Evolutionary conservation across 2,888 invertebrate genomes (phyloP).

Genomic region (Hydriomena furcata): DNA sequence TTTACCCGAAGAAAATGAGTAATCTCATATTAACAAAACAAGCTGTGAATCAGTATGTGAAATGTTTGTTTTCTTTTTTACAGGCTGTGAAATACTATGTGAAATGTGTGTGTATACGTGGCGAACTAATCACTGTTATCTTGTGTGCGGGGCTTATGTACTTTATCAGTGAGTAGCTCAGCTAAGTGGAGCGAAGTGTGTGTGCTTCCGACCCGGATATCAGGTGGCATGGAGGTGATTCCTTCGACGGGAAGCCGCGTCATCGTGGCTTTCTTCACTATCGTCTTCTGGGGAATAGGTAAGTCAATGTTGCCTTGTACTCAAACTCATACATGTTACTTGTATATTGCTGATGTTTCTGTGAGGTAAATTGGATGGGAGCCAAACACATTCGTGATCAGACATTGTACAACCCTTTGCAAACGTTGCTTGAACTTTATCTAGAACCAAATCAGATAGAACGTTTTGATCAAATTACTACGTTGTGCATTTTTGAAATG

Average conservation of each 20-base stretch:
- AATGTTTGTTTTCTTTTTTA: conserved; percentile 63
- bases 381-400: conserved; percentile 34
- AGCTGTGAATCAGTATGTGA: conserved; percentile 46
- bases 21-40: conserved; percentile 36
- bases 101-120: conserved; percentile 60
- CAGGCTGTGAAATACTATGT: conserved; percentile 49
- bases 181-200: conserved; percentile 32
- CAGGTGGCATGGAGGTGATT: conserved; percentile 70
- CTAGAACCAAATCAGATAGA: conserved; percentile 28
- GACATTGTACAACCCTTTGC: conserved; percentile 30
- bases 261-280: conserved; percentile 74
- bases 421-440: conserved; percentile 31
- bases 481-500: conserved; percentile 10
- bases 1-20: background rate
- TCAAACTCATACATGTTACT: background rate
- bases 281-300: conserved; percentile 78
- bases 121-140: conserved; percentile 54
- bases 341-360: conserved; percentile 13
- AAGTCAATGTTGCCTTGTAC: conserved; percentile 42
- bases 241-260: conserved; percentile 70
- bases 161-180: conserved; percentile 26
- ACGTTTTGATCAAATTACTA: conserved; percentile 21
- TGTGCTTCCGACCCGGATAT: conserved; percentile 48
- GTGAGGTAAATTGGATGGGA: conserved; percentile 28
- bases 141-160: conserved; percentile 30